Evolutionary conservation across 2,113 vertebrate genomes (phyloP).

Genomic region (Chloropsis hardwickii): DNA sequence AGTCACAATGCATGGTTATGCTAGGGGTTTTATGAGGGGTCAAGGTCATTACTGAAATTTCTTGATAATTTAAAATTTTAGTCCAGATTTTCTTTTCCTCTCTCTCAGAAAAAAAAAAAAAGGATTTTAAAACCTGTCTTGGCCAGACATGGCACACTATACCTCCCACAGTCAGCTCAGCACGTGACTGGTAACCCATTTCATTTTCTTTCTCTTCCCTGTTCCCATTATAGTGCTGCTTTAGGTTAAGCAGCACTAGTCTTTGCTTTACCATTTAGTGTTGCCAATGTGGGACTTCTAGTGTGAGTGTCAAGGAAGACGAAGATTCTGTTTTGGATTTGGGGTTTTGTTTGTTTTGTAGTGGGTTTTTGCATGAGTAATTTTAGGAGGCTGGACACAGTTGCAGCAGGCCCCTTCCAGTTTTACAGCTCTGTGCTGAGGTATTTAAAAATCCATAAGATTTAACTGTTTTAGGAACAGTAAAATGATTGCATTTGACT

Average conservation of each 20-base stretch:
- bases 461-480: background rate
- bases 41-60: background rate
- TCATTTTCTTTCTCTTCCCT: background rate
- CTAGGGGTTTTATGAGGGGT: background rate
- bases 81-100: too few species aligned
- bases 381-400: background rate
- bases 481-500: background rate
- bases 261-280: background rate
- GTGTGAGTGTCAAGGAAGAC: background rate
- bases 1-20: background rate
- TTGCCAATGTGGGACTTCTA: background rate
- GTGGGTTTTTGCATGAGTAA: rapidly evolving
- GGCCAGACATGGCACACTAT: background rate
- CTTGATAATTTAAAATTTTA: background rate
- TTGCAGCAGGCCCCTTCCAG: background rate
- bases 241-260: background rate
- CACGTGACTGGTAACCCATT: background rate
- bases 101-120: too few species aligned
- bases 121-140: background rate
- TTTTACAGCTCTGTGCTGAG: background rate
- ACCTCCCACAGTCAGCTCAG: background rate
- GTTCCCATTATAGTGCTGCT: background rate
- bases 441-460: background rate
- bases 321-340: background rate
- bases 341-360: background rate